These are phyloP conservation scores for Narcine bancroftii DNA, from an alignment of 2,113 vertebrate species.

Conservation along the genomic window DNA sequence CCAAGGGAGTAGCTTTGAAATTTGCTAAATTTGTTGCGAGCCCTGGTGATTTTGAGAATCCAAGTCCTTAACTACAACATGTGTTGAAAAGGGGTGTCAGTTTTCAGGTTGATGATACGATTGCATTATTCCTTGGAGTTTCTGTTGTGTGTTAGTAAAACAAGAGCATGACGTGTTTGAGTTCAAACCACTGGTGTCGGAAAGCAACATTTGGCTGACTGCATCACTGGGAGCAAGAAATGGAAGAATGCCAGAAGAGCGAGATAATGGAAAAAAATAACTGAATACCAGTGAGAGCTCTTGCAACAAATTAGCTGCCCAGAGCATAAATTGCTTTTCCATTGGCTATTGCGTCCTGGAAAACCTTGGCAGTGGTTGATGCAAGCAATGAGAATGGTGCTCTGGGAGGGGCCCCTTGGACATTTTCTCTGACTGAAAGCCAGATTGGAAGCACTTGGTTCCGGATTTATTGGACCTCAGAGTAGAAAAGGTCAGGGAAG, in stretches of 20 bases:
- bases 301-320: neutral
- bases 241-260: neutral
- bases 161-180: neutral
- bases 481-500: neutral
- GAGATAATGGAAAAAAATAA: neutral
- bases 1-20: neutral
- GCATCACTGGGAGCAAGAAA: neutral
- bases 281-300: neutral
- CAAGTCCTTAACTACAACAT: neutral
- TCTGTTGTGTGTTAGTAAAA: neutral
- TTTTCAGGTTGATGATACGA: neutral
- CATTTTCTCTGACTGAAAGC: neutral
- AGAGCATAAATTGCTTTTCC: no score
- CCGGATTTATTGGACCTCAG: neutral
- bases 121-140: neutral
- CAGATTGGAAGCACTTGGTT: neutral
- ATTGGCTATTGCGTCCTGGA: neutral
- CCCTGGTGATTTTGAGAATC: neutral
- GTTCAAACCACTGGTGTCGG: neutral
- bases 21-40: neutral
- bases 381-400: neutral
- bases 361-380: neutral
- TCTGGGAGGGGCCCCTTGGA: neutral
- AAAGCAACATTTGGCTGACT: neutral
- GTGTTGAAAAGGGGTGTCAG: neutral